Percentiles rank a stretch among this genome's conserved stretches.
These are phyloP conservation scores for Gobius niger DNA, from an alignment of 2,113 vertebrate species.

Conservation along the genomic window DNA sequence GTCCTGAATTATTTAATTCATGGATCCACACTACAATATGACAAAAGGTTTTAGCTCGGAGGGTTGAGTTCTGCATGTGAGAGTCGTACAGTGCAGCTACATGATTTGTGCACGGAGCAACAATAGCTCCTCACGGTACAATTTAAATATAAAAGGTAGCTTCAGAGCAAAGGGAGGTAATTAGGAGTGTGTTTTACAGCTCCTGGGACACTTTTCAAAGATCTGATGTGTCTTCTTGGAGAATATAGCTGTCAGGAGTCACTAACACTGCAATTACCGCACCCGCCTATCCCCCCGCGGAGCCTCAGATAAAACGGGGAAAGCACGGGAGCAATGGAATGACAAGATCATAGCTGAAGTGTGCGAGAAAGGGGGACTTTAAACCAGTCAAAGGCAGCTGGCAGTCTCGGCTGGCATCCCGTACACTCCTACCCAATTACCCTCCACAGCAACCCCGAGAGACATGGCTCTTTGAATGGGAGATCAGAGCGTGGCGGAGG, in stretches of 20 bases:
- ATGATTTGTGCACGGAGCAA: not conserved
- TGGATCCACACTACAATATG: too few species aligned
- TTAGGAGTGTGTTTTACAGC: constrained; percentile 28
- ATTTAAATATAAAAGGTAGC: not conserved
- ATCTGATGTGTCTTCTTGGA: constrained; percentile 31
- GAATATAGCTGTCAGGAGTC: constrained; percentile 56
- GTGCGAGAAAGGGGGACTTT: constrained; percentile 21
- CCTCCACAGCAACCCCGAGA: constrained; percentile 47
- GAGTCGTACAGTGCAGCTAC: not conserved
- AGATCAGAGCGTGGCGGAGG: constrained; percentile 56
- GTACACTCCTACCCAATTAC: constrained; percentile 24
- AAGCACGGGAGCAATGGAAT: constrained; percentile 17
- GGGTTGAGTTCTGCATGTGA: not conserved
- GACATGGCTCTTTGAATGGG: constrained; percentile 55
- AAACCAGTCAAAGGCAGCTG: constrained; percentile 41
- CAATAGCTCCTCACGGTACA: not conserved
- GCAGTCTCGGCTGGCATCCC: constrained; percentile 22
- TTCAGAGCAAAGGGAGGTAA: not conserved
- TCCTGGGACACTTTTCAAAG: constrained; percentile 26
- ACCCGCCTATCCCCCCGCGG: constrained; percentile 19
- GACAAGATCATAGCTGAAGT: constrained; percentile 26
- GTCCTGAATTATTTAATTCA: not conserved
- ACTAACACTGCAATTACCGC: constrained; percentile 57
- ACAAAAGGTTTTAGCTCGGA: not conserved
- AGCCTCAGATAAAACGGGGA: not conserved